A percentile compares a stretch with the other conserved stretches of the same genome.
Conservation (phyloP, 2,888 invertebrate genomes). For the Pachydiplax longipennis region DNA sequence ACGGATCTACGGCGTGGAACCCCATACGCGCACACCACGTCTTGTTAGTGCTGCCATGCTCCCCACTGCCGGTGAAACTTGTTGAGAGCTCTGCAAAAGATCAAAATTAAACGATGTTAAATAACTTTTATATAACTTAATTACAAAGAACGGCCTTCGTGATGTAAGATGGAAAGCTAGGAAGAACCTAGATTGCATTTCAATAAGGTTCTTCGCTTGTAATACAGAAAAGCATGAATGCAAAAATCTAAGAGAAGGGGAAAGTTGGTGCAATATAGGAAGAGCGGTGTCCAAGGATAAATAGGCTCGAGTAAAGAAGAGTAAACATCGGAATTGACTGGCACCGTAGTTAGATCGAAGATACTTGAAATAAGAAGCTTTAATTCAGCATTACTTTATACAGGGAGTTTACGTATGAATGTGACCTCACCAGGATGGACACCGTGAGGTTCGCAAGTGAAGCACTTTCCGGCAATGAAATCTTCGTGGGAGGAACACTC, state of each 20-base stretch:
- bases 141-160: too few species aligned
- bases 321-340: not conserved
- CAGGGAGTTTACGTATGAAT: not conserved
- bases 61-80: not conserved
- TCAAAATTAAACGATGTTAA: not conserved
- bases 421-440: slow-evolving; percentile 6
- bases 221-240: too few species aligned
- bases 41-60: not conserved
- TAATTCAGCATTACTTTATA: not conserved
- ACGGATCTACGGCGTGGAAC: slow-evolving; percentile 54
- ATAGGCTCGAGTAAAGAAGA: too few species aligned
- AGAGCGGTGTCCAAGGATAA: too few species aligned
- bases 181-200: too few species aligned
- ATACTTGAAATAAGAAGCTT: not conserved
- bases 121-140: not conserved
- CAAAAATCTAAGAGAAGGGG: too few species aligned
- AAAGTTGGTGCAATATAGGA: too few species aligned
- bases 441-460: slow-evolving; percentile 65
- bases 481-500: slow-evolving; percentile 81
- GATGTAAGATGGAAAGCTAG: too few species aligned
- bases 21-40: slow-evolving; percentile 57
- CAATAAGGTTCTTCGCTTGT: too few species aligned
- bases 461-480: slow-evolving; percentile 74
- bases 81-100: not conserved
- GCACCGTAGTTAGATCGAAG: too few species aligned